phyloP scores from a whole-genome alignment of 1,140 invertebrate genomes.

The Idris sp. region DNA sequence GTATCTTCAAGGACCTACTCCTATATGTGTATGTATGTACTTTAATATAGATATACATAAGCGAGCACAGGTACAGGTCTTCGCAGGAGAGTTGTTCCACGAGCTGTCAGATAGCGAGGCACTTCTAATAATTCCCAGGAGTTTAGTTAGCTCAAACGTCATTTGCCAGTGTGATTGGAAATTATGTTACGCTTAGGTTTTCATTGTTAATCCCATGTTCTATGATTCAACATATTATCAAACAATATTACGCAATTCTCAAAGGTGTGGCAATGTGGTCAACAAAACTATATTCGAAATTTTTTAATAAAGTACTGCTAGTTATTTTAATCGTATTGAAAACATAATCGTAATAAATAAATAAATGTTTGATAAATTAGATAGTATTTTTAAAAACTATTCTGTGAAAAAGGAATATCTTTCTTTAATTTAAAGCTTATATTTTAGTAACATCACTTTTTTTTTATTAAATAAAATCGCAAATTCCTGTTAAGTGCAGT shows the following conservation, averaged over 20 bases:
- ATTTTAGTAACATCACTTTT: no score
- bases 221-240: no score
- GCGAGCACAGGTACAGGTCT: constrained; percentile 36
- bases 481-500: constrained; percentile 2
- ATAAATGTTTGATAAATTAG: no score
- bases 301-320: no score
- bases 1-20: constrained; percentile 65
- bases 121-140: constrained; percentile 74
- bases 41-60: constrained; percentile 3
- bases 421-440: no score
- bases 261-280: no score
- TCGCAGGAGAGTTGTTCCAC: constrained; percentile 30
- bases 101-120: constrained; percentile 34
- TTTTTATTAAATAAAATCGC: constrained; percentile 15
- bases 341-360: no score
- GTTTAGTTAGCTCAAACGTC: constrained; percentile 61
- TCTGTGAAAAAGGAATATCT: no score
- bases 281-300: no score
- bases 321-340: no score
- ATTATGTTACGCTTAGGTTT: constrained; percentile 12
- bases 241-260: no score
- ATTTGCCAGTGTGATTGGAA: constrained; percentile 31
- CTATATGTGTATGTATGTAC: constrained; percentile 3
- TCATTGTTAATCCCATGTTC: constrained; percentile 10
- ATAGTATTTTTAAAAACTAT: no score